A percentile compares a stretch with the other conserved stretches of the same genome.
phyloP scores from a whole-genome alignment of 2,113 vertebrate genomes.

The Colaptes auratus region DNA sequence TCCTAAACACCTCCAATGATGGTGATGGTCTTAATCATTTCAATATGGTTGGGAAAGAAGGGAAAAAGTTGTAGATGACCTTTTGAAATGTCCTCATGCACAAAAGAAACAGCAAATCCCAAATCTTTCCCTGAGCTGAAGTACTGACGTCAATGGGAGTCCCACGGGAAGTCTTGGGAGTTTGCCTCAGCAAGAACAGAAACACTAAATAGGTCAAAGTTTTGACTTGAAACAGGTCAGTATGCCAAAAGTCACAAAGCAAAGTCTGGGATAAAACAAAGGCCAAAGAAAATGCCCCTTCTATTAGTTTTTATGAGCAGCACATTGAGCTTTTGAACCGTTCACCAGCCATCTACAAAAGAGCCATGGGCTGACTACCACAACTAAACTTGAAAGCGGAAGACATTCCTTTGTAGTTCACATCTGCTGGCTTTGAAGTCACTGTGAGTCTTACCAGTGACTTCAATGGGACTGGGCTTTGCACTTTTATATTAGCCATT shows the following conservation, averaged over 20 bases:
- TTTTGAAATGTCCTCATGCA: not conserved
- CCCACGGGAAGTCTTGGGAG: not conserved
- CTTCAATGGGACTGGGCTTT: slow-evolving; percentile 50
- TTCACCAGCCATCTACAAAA: slow-evolving; percentile 39
- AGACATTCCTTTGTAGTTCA: slow-evolving; percentile 54
- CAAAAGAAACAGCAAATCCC: slow-evolving; percentile 8
- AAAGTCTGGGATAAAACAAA: slow-evolving; percentile 27
- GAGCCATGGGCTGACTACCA: not conserved
- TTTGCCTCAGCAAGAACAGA: not conserved
- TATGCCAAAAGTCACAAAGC: not conserved
- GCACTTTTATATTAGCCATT: slow-evolving; percentile 51
- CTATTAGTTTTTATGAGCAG: slow-evolving; percentile 19
- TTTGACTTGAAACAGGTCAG: not conserved
- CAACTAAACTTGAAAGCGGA: slow-evolving; percentile 50
- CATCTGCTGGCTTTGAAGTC: slow-evolving; percentile 36
- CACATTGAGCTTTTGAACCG: not conserved
- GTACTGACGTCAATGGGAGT: not conserved
- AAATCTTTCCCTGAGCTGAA: not conserved
- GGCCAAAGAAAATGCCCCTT: slow-evolving; percentile 2
- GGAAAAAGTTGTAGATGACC: not conserved
- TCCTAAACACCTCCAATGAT: too few relatives aligned
- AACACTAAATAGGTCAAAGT: not conserved
- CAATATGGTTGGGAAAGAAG: not conserved
- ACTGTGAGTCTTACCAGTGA: slow-evolving; percentile 35
- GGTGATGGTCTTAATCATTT: not conserved